Base-by-base conservation (phyloP, 2,888 invertebrate genomes). In the Torymus aiolomorphi region DNA sequence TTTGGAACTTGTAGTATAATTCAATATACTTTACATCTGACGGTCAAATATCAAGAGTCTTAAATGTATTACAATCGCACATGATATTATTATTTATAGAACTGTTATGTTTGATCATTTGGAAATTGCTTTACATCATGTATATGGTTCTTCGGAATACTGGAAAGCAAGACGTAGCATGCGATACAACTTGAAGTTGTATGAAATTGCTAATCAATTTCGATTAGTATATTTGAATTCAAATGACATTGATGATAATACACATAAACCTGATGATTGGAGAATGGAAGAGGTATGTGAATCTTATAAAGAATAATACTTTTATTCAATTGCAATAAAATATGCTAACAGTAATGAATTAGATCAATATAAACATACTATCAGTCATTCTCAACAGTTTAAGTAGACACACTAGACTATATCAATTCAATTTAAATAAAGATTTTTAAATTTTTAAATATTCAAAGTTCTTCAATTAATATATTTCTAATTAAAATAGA, bases 121-220 rank as follows among this genome's bases (percentile, higher is more conserved):
- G 14, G 98, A 98, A 91, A 95, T 97, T 78, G 94, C 96, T 1
- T 89, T 98, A 24, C 98, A 98, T 88, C 95, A 97, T 86, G 91
- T 91, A n/a, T 98, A 96, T 91, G 98, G 98, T 0, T 94, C 95
- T 62, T 91, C 91, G 75, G 91, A 93, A 42, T 98, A 96, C 89
- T 98, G 98, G 98, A 91, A 92, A 84, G 96, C 95, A 20, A 92
- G 97, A 80, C 93, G 97, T 84, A 98, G 98, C 86, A 97, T 99
- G 97, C 93, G 96, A 84, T 99, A 98, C 89, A 95, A 95, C 78
- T 91, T 92, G 69, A 89, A 93, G 16, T 92, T 99, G 0, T 88
- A 93, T 12, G 84, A 92, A 66, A 92, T 94, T 54, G 98, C 97
- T 0, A 92, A 93, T 73, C 88, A 93, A 13, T 98, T 95, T 88